phyloP scores from a whole-genome alignment of 2,797 vertebrate species.

The Vireo griseus region DNA sequence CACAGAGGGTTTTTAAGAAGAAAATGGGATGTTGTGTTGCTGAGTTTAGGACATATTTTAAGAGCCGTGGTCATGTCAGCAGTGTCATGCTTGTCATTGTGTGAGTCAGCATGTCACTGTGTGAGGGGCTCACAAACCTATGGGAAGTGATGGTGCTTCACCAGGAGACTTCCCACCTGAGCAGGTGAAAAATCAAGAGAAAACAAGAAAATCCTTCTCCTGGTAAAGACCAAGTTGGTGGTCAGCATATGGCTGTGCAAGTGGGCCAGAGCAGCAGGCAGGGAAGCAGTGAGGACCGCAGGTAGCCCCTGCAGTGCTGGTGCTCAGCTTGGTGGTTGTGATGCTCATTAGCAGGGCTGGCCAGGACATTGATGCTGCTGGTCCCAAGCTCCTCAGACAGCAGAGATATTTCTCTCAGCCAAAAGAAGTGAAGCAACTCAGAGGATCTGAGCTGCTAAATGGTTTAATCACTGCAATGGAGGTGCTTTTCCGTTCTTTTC shows the following conservation, averaged over 20 bases:
- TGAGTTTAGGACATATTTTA: not conserved
- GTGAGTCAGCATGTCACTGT: not conserved
- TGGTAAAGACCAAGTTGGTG: not conserved
- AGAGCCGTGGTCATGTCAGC: rapidly evolving
- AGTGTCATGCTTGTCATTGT: not conserved
- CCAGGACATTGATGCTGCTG: not conserved
- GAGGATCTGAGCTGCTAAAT: not conserved
- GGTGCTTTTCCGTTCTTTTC: not conserved
- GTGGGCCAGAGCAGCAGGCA: not conserved
- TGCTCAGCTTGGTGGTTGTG: not conserved
- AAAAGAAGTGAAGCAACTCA: not conserved
- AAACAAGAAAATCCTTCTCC: not conserved
- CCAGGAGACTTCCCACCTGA: not conserved
- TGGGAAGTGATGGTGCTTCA: not conserved
- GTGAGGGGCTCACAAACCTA: not conserved
- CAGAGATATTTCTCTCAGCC: not conserved
- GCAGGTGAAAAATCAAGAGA: not conserved
- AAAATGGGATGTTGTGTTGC: not conserved
- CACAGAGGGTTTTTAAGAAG: not conserved
- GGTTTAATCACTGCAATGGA: not conserved
- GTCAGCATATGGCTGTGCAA: not conserved
- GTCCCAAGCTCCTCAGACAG: not conserved
- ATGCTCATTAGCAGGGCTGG: not conserved
- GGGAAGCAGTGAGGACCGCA: rapidly evolving
- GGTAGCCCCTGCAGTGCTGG: not conserved